Base-by-base conservation (phyloP, 2,797 vertebrate genomes). In the Sardinella longiceps region DNA sequence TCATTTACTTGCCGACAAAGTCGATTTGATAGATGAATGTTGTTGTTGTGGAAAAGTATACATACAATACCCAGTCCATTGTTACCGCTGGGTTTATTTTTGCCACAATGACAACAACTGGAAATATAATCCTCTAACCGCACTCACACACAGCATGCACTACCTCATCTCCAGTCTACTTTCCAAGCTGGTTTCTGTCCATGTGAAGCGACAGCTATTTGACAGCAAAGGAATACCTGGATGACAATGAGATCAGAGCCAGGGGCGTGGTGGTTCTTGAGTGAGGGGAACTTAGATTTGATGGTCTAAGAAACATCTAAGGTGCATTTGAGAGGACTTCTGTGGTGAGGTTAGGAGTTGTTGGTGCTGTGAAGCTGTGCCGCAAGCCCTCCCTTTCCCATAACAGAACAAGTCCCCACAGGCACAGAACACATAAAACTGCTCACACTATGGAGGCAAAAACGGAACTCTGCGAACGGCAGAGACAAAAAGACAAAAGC, bases 391-490 rank as follows among this genome's bases (percentile, higher is more conserved):
- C 28, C 56, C 63, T 33, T 5, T 30, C 12, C 28, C 30, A 70
- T 33, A 70, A 37, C 63, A 15, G 28, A 70, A 70, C 63, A 70
- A 70, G 63, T 70, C 63, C 28, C 63, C 63, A 70, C 63, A 70
- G 63, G 63, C 63, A 70, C 12, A 70, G 18, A 70, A 70, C 28
- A 37, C 28, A 70, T 70, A 70, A 70, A 70, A 70, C 63, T 70
- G 28, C 63, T 37, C 63, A 70, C 28, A 33, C 14, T 33, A 15
- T 33, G 30, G 63, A 66, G 63, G 63, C 6, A 37, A 33, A 30
- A 33, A 70, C 28, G 15, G 60, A 70, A 33, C 28, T 28, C 37
- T n/a, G n/a, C n/a, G n/a, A n/a, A n/a, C n/a, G n/a, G n/a, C n/a
- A n/a, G n/a, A n/a, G 33, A 14, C 63, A 33, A 70, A 70, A 12